Conservation (phyloP, 2,113 vertebrate genomes). For the Poeciliopsis occidentalis region DNA sequence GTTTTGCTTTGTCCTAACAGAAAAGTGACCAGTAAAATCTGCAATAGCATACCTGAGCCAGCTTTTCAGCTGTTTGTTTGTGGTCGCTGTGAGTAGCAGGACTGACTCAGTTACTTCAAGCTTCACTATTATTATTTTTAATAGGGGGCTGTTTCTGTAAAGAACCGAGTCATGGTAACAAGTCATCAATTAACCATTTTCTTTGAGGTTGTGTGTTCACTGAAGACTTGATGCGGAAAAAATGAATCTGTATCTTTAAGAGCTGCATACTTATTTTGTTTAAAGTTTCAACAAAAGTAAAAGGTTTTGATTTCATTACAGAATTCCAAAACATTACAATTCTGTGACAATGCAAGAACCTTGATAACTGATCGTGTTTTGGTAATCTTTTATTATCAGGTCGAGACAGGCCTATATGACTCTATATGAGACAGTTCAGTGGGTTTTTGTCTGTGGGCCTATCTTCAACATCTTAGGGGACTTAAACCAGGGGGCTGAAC, state of each 20-base stretch:
- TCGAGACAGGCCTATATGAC: conserved; percentile 36
- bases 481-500: conserved; percentile 75
- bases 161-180: conserved; percentile 27
- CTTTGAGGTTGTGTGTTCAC: conserved; percentile 12
- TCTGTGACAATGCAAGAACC: not conserved
- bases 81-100: conserved; percentile 42
- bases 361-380: not conserved
- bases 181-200: conserved; percentile 1
- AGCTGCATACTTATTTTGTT: not conserved
- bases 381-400: not conserved
- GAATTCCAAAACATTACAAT: not conserved
- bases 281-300: too few relatives aligned
- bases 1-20: conserved; percentile 6
- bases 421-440: conserved; percentile 61
- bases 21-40: conserved; percentile 12
- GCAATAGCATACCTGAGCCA: not conserved
- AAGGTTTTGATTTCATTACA: not conserved
- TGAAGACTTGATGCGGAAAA: conserved; percentile 14
- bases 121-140: conserved; percentile 32
- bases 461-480: conserved; percentile 77
- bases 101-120: conserved; percentile 45
- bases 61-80: conserved; percentile 32
- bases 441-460: conserved; percentile 80
- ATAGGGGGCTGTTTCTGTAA: conserved; percentile 12
- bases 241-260: not conserved